Conservation (phyloP, 2,113 vertebrate genomes). For the Microcebus griseorufus region DNA sequence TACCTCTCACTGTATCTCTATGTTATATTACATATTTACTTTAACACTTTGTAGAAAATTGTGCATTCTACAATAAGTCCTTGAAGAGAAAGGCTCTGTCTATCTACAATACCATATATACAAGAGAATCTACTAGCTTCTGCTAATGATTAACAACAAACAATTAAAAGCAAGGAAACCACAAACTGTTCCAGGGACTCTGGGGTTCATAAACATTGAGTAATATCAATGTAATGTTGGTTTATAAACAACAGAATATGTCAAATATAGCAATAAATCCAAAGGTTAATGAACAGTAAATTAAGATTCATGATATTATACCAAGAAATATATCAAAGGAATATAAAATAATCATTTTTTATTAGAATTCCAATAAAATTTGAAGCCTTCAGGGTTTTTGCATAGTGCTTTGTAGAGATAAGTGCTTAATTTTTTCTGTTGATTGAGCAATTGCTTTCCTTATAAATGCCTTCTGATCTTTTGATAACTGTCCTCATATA, state of each 20-base stretch:
- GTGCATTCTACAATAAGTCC: not conserved
- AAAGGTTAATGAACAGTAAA: constrained; percentile 1
- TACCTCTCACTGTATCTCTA: not conserved
- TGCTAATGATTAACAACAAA: not conserved
- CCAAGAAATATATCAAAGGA: not conserved
- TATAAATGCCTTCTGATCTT: constrained; percentile 53
- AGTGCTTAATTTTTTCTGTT: constrained; percentile 51
- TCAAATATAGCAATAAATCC: not conserved
- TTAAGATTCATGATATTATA: constrained; percentile 4
- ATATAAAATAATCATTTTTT: constrained; percentile 24
- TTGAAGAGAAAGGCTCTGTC: not conserved
- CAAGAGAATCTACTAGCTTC: not conserved
- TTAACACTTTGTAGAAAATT: not conserved
- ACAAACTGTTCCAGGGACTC: not conserved
- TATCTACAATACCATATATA: not conserved
- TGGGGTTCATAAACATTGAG: not conserved
- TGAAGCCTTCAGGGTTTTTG: not conserved
- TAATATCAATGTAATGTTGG: not conserved
- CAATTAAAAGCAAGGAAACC: not conserved
- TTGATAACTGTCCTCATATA: constrained; percentile 58
- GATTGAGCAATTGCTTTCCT: constrained; percentile 29
- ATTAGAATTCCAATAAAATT: constrained; percentile 65
- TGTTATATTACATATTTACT: not conserved
- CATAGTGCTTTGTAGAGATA: not conserved
- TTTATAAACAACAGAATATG: not conserved